These are phyloP conservation scores for Bucco capensis DNA, from an alignment of 2,113 vertebrate species.

Conservation along the genomic window DNA sequence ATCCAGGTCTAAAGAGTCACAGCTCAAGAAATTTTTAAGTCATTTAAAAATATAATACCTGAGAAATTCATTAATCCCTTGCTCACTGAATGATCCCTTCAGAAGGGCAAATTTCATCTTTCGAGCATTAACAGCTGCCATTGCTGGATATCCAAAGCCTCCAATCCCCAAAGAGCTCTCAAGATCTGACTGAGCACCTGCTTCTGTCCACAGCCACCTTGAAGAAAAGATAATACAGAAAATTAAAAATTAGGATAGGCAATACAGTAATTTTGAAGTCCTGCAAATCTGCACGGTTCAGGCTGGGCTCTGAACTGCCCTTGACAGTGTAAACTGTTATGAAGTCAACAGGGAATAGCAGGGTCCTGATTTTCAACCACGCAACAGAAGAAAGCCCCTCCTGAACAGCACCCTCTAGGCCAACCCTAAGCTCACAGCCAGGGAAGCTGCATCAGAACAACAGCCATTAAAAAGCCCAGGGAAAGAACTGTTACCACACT, in stretches of 20 bases:
- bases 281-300: background rate
- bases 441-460: background rate
- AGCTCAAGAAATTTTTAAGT: background rate
- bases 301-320: background rate
- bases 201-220: constrained; percentile 91
- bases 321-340: background rate
- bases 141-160: constrained; percentile 96
- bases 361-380: background rate
- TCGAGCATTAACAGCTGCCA: constrained; percentile 92
- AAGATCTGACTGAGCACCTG: constrained; percentile 89
- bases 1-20: background rate
- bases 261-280: background rate
- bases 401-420: background rate
- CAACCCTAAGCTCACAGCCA: background rate
- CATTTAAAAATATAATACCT: constrained; percentile 58
- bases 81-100: constrained; percentile 93
- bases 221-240: background rate
- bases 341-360: background rate
- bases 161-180: constrained; percentile 90
- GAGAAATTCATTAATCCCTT: constrained; percentile 82
- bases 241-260: background rate
- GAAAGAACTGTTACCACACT: background rate
- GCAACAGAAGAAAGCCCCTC: background rate
- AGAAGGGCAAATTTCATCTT: constrained; percentile 97
- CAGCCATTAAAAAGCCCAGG: background rate